A percentile compares a stretch with the other conserved stretches of the same genome.
phyloP scores from a whole-genome alignment of 1,140 invertebrate species.

The Homalodisca vitripennis region DNA sequence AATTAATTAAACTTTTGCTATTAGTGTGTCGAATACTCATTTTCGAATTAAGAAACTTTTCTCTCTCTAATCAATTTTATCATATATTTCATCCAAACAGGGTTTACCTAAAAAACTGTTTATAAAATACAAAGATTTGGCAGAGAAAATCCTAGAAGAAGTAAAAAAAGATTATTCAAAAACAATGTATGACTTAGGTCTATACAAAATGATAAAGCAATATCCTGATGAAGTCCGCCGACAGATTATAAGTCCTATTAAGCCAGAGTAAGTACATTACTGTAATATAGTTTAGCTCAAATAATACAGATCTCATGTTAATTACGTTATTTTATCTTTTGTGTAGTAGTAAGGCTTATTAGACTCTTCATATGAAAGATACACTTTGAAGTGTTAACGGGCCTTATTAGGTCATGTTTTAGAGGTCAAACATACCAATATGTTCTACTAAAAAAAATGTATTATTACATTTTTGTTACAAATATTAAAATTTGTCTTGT shows the following conservation, averaged over 20 bases:
- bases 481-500: no score
- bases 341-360: no score
- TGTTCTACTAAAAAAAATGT: no score
- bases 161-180: conserved; percentile 21
- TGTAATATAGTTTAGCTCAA: not conserved
- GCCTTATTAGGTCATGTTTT: not conserved
- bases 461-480: no score
- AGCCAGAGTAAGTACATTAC: conserved; percentile 1
- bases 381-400: no score
- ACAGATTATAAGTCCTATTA: not conserved
- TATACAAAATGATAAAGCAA: conserved; percentile 27
- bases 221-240: conserved; percentile 22
- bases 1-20: no score
- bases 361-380: no score
- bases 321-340: not conserved
- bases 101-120: conserved; percentile 5
- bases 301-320: not conserved
- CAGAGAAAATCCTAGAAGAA: conserved; percentile 17
- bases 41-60: no score
- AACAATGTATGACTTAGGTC: conserved; percentile 12
- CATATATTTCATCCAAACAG: no score
- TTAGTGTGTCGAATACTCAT: no score
- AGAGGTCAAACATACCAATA: not conserved
- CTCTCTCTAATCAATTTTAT: no score
- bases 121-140: conserved; percentile 10